Evolutionary conservation across 2,797 vertebrate genomes (phyloP).

Genomic region (Gymnocypris eckloni): DNA sequence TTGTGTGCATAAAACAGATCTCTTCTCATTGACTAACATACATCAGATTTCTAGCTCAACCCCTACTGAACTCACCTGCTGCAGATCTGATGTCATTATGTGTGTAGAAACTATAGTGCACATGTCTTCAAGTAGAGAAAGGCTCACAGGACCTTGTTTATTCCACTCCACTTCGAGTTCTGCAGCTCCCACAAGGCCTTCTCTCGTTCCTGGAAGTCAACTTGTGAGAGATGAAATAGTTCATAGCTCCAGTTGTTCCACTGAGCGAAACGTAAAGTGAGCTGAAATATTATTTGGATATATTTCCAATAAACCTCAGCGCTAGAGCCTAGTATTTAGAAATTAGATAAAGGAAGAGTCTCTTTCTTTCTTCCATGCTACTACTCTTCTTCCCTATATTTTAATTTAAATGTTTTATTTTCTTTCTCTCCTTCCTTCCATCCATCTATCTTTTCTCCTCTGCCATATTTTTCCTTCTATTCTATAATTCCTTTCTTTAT

Average conservation of each 20-base stretch:
- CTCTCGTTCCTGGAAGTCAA: constrained; percentile 14
- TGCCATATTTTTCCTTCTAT: background rate
- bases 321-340: constrained; percentile 1
- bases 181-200: background rate
- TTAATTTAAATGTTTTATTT: background rate
- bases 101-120: background rate
- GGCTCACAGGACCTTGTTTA: constrained; percentile 21
- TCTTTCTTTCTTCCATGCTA: background rate
- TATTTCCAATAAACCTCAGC: background rate
- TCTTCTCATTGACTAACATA: background rate
- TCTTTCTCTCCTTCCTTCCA: background rate
- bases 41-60: background rate
- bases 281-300: constrained; percentile 3
- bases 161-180: constrained; percentile 5
- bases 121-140: constrained; percentile 1
- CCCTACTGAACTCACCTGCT: background rate
- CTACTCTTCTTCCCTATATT: background rate
- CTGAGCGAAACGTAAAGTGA: background rate
- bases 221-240: constrained; percentile 29
- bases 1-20: background rate
- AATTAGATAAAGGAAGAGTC: background rate
- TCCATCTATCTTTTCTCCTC: background rate
- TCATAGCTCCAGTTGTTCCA: background rate
- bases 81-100: background rate
- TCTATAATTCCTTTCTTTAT: background rate